Evolutionary conservation across 2,113 vertebrate genomes (phyloP).

Genomic region (Erythrocercus mccallii): DNA sequence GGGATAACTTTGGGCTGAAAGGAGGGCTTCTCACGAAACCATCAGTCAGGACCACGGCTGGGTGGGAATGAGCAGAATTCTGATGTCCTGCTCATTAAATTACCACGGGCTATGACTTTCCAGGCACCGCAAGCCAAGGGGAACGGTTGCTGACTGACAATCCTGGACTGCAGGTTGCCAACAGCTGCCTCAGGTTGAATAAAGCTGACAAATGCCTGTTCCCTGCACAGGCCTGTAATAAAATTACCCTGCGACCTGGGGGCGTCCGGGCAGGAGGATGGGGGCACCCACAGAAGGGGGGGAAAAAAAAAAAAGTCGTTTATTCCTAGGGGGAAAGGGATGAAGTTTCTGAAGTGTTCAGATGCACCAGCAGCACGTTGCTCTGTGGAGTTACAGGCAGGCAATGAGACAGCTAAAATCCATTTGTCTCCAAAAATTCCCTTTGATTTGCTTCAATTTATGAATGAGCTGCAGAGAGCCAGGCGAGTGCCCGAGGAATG

Average conservation of each 20-base stretch:
- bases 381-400: background rate
- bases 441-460: slow-evolving; percentile 29
- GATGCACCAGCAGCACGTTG: background rate
- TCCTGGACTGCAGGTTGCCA: slow-evolving; percentile 39
- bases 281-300: background rate
- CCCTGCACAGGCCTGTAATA: background rate
- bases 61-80: slow-evolving; percentile 69
- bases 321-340: background rate
- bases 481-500: slow-evolving; percentile 12
- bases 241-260: background rate
- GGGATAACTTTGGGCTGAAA: slow-evolving; percentile 19
- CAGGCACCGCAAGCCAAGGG: slow-evolving; percentile 43
- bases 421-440: slow-evolving; percentile 21
- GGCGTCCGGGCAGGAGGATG: background rate
- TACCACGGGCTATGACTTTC: slow-evolving; percentile 54
- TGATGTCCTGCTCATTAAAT: slow-evolving; percentile 73
- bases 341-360: background rate
- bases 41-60: slow-evolving; percentile 52
- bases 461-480: slow-evolving; percentile 26
- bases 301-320: background rate
- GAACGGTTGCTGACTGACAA: slow-evolving; percentile 52
- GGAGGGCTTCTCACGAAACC: slow-evolving; percentile 40
- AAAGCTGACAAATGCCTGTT: slow-evolving; percentile 17
- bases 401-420: background rate
- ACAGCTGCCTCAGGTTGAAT: slow-evolving; percentile 26